Evolutionary conservation across 2,113 vertebrate genomes (phyloP).

Genomic region (Zosterops borbonicus): DNA sequence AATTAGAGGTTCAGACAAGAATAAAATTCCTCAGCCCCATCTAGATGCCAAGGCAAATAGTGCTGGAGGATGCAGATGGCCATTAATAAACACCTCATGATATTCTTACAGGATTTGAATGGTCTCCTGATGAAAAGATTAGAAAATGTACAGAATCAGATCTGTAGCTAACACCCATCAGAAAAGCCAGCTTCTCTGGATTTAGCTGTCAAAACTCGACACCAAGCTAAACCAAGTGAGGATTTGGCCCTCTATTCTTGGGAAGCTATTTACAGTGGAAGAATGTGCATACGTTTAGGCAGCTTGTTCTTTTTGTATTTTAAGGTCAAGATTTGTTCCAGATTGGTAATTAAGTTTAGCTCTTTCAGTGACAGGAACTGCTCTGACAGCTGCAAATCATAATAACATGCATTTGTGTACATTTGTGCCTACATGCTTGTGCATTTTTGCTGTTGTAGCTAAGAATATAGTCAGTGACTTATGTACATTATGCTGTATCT

Average conservation of each 20-base stretch:
- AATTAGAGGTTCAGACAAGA: too few species aligned
- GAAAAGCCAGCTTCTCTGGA: too few species aligned
- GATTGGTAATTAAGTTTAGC: conserved; percentile 40
- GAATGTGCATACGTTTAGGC: background rate
- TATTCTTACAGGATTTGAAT: too few species aligned
- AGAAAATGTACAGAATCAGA: too few species aligned
- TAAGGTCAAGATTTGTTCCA: background rate
- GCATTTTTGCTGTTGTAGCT: background rate
- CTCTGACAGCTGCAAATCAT: conserved; percentile 39
- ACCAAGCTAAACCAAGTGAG: background rate
- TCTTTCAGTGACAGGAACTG: background rate
- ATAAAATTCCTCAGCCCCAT: too few species aligned
- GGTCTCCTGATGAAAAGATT: too few species aligned
- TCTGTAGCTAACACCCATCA: too few species aligned
- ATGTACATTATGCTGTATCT: background rate
- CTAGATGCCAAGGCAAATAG: too few species aligned
- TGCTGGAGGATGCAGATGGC: too few species aligned
- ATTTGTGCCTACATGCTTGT: background rate
- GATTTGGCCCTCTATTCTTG: background rate
- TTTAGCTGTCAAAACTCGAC: background rate
- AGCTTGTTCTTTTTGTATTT: conserved; percentile 20
- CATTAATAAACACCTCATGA: too few species aligned
- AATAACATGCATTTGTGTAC: background rate
- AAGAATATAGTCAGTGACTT: background rate
- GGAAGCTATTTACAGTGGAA: background rate